A percentile compares a stretch with the other conserved stretches of the same genome.
Evolutionary conservation across 2,888 invertebrate species (phyloP).

Genomic region (Trachelus troglodyta): DNA sequence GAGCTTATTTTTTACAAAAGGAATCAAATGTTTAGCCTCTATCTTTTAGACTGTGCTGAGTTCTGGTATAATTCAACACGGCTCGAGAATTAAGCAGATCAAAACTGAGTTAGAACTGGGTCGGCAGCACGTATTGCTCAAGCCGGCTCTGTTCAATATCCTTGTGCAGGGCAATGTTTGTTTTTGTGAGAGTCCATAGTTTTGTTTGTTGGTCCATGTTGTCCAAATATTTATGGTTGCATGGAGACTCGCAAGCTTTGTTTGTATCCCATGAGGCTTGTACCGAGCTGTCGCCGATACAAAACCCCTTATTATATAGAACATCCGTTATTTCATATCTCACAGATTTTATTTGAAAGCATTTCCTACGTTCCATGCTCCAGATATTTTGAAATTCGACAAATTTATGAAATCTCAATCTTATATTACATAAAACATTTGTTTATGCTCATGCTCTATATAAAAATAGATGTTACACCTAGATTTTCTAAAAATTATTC

Average conservation of each 20-base stretch:
- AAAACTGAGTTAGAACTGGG: neutral
- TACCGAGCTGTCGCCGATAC: neutral
- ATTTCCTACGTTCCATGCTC: neutral
- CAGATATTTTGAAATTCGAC: neutral
- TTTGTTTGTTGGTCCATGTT: neutral
- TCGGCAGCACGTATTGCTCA: neutral
- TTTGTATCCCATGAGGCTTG: neutral
- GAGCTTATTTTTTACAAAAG: too few relatives aligned
- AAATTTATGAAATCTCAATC: neutral
- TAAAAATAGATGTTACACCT: neutral
- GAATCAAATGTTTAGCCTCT: too few relatives aligned
- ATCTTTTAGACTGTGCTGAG: neutral
- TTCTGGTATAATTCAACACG: neutral
- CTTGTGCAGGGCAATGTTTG: neutral
- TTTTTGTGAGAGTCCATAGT: neutral
- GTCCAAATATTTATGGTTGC: constrained; percentile 9
- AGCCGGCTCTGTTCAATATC: neutral
- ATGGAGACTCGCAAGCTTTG: neutral
- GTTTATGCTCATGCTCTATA: neutral
- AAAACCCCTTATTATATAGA: neutral
- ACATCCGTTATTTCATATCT: constrained; percentile 23
- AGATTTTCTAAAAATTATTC: neutral
- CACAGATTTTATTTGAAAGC: constrained; percentile 23
- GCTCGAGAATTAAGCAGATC: neutral
- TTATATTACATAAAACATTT: neutral